phyloP scores from a whole-genome alignment of 2,797 vertebrate genomes.

The Gallinago solitaria region DNA sequence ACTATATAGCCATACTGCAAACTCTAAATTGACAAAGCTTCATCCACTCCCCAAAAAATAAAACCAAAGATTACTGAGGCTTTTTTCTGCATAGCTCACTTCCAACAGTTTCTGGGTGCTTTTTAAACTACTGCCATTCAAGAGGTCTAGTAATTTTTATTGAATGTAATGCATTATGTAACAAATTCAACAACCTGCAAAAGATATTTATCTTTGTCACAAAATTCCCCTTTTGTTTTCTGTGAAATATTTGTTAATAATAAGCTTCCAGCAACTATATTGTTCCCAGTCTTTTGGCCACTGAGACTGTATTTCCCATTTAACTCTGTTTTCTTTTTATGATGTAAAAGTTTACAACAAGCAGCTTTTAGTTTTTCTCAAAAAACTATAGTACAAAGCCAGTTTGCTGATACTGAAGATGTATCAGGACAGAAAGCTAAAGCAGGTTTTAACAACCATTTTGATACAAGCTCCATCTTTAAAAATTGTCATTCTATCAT shows the following conservation, averaged over 20 bases:
- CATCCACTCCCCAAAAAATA: not conserved
- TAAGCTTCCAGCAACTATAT: not conserved
- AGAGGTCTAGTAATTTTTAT: not conserved
- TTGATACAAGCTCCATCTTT: not conserved
- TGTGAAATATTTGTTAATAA: not conserved
- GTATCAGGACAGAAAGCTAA: not conserved
- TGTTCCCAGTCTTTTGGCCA: not conserved
- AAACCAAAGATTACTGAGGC: not conserved
- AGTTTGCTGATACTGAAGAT: not conserved
- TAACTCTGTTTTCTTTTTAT: not conserved
- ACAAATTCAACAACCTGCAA: not conserved
- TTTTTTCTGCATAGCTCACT: not conserved
- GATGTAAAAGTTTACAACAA: not conserved
- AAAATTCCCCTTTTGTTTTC: not conserved
- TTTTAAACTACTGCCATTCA: not conserved
- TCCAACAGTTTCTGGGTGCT: not conserved
- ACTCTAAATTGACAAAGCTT: not conserved
- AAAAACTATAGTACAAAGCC: not conserved
- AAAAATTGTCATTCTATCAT: not conserved
- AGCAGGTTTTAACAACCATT: not conserved
- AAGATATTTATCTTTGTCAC: not conserved
- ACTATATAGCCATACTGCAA: not conserved
- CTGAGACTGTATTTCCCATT: not conserved
- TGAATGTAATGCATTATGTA: not conserved
- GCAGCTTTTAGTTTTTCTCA: not conserved